Percentiles rank a stretch among this genome's conserved stretches.
These are phyloP conservation scores for Xyrauchen texanus DNA, from an alignment of 2,113 vertebrate genomes.

Conservation along the genomic window DNA sequence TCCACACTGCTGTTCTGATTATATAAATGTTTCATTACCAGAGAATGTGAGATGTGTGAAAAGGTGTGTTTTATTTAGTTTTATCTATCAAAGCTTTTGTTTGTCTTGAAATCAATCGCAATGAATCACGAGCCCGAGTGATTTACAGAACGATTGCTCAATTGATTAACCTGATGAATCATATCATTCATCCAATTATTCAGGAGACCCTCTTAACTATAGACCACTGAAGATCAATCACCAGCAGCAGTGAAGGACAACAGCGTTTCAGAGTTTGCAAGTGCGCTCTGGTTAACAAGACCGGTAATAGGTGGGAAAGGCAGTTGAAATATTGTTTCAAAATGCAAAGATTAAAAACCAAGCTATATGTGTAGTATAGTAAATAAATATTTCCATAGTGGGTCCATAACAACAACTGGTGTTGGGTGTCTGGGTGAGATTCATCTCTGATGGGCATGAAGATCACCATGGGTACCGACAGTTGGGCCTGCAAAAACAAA, in stretches of 20 bases:
- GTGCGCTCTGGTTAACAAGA: constrained; percentile 21
- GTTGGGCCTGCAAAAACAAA: constrained; percentile 59
- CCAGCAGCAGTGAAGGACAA: constrained; percentile 46
- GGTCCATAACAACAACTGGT: constrained; percentile 44
- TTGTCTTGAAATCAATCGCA: constrained; percentile 64
- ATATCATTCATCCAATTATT: constrained; percentile 67
- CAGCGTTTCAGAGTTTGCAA: constrained; percentile 32
- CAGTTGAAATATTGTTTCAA: not conserved
- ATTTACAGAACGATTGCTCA: constrained; percentile 64
- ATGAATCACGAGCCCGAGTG: constrained; percentile 62
- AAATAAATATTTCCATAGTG: not conserved
- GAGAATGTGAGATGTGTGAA: constrained; percentile 12
- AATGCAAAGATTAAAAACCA: not conserved
- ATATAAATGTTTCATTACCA: constrained; percentile 37
- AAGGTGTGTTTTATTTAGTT: constrained; percentile 49
- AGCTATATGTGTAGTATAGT: not conserved
- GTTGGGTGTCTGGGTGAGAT: constrained; percentile 44
- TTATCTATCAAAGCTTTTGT: constrained; percentile 60
- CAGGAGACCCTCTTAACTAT: constrained; percentile 57
- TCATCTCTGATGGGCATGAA: constrained; percentile 39
- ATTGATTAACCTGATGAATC: constrained; percentile 69
- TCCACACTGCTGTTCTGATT: not conserved
- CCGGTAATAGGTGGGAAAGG: not conserved
- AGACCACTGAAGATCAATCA: constrained; percentile 57
- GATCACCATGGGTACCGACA: constrained; percentile 57